Evolutionary conservation across 2,888 invertebrate genomes (phyloP).

Genomic region (Tetragnatha montana): DNA sequence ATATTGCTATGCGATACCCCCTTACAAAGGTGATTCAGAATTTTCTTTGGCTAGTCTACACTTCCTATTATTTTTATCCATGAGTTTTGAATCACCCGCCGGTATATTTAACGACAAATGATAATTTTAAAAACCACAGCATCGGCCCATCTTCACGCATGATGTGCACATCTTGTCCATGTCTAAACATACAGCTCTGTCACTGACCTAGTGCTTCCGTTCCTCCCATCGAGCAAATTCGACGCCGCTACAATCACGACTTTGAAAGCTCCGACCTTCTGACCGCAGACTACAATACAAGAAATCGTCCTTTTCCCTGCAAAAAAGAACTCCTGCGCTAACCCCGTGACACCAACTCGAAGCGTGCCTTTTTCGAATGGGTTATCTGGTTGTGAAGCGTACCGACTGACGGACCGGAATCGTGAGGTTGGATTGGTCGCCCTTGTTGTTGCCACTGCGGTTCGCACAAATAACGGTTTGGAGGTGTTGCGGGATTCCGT

Average conservation of each 20-base stretch:
- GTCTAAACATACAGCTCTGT: no score
- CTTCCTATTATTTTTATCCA: no score
- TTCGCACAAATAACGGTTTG: neutral
- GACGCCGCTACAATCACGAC: neutral
- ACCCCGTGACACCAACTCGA: slow-evolving; percentile 40
- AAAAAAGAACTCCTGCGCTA: slow-evolving; percentile 14
- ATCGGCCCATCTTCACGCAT: no score
- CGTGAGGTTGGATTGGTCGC: neutral
- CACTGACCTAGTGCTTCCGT: no score
- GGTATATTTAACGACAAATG: no score
- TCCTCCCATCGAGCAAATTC: neutral
- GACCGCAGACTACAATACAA: slow-evolving; percentile 29
- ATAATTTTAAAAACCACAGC: no score
- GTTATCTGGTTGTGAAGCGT: slow-evolving; percentile 5
- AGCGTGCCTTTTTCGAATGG: slow-evolving; percentile 22
- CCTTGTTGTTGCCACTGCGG: neutral
- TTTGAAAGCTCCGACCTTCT: slow-evolving; percentile 17
- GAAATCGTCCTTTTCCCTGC: slow-evolving; percentile 6
- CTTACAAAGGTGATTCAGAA: no score
- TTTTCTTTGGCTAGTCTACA: no score
- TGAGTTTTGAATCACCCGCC: no score
- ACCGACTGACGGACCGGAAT: neutral
- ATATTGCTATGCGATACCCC: no score
- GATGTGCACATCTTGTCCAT: no score
- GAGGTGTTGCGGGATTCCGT: neutral